Conservation (phyloP, 2,888 invertebrate species). For the Apodemia duryi region DNA sequence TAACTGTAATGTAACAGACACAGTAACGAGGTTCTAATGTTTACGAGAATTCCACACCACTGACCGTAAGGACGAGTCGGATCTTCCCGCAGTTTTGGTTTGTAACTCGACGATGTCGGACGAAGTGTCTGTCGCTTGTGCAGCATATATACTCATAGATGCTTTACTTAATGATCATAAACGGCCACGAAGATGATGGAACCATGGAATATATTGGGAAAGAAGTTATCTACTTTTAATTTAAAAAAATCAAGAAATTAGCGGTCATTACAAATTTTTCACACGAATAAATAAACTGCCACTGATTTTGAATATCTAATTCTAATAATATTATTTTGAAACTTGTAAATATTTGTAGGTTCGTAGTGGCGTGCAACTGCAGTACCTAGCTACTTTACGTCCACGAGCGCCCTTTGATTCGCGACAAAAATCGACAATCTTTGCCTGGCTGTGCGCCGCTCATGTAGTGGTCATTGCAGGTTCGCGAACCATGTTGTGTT, state of each 20-base stretch:
- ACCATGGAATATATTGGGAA: conserved; percentile 15
- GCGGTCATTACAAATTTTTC: conserved; percentile 20
- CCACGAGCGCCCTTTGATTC: too few relatives aligned
- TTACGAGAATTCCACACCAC: not conserved
- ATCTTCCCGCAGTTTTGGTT: conserved; percentile 10
- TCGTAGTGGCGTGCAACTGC: too few relatives aligned
- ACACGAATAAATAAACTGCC: conserved; percentile 8
- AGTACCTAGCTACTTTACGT: too few relatives aligned
- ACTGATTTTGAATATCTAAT: conserved; percentile 14
- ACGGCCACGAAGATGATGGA: conserved; percentile 18
- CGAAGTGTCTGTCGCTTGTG: conserved; percentile 10
- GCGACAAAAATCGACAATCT: too few relatives aligned
- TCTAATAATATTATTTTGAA: too few relatives aligned
- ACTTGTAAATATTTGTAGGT: too few relatives aligned
- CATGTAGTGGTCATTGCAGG: too few relatives aligned
- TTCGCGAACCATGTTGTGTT: too few relatives aligned
- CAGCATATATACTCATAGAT: conserved; percentile 13
- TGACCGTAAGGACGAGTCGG: not conserved
- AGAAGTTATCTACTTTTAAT: conserved; percentile 19
- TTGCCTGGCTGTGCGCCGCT: too few relatives aligned
- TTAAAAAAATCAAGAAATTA: conserved; percentile 17
- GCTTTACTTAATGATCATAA: conserved; percentile 6
- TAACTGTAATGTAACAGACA: conserved; percentile 26
- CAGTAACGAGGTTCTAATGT: conserved; percentile 22
- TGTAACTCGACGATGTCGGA: conserved; percentile 13